A percentile compares a stretch with the other conserved stretches of the same genome.
phyloP scores from a whole-genome alignment of 2,113 vertebrate genomes.

The Noturus placidus region DNA sequence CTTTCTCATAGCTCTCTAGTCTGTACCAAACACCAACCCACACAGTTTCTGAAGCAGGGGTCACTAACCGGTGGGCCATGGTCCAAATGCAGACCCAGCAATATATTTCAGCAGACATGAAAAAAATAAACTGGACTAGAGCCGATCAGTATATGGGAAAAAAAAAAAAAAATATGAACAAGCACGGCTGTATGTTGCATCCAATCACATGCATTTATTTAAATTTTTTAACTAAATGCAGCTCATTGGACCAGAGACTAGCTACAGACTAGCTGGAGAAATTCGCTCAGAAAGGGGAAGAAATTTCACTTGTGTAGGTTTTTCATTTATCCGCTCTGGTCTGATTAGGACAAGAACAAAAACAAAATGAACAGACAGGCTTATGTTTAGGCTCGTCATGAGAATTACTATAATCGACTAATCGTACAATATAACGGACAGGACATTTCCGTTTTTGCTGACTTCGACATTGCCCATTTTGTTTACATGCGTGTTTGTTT shows the following conservation, averaged over 20 bases:
- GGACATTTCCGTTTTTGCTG: no score
- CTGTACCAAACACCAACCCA: neutral
- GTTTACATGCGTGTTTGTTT: no score
- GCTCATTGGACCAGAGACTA: neutral
- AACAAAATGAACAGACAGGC: neutral
- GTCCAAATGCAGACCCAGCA: neutral
- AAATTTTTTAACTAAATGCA: neutral
- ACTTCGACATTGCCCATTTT: no score
- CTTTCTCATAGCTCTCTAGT: neutral
- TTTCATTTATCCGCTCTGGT: neutral
- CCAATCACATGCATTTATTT: neutral
- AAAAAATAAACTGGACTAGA: no score
- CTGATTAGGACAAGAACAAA: neutral
- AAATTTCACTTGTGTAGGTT: neutral
- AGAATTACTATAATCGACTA: no score
- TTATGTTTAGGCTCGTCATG: neutral
- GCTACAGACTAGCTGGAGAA: neutral
- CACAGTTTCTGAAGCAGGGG: neutral
- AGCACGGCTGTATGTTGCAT: neutral
- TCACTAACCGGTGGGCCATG: no score
- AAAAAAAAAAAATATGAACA: neutral
- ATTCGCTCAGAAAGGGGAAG: neutral
- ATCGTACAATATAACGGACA: no score
- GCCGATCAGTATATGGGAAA: neutral
- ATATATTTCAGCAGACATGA: neutral